Conservation (phyloP, 30 jellyfish, hydroid and myxozoan species). For the Hydractinia echinata region DNA sequence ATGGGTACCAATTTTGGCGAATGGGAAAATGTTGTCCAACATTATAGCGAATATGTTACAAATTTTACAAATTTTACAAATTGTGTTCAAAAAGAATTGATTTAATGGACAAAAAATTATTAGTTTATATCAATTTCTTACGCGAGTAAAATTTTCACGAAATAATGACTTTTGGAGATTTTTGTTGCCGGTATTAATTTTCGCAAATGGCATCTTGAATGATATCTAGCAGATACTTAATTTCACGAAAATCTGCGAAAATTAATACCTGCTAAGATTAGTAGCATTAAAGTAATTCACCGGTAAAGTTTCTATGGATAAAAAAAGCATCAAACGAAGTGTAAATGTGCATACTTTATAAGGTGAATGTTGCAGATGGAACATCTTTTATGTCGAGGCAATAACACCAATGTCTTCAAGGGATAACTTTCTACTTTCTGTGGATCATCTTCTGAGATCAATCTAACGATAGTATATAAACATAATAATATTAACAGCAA, state of each 20-base stretch:
- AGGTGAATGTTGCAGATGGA: conserved; percentile 58
- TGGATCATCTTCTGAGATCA: conserved; percentile 68
- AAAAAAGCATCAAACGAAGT: not conserved
- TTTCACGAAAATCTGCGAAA: not conserved
- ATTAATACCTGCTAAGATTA: not conserved
- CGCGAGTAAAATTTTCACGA: too few species aligned
- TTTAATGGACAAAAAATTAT: too few species aligned
- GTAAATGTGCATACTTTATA: conserved; percentile 42
- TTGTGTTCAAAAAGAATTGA: too few species aligned
- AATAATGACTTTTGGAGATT: too few species aligned
- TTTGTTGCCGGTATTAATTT: too few species aligned
- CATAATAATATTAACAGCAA: not conserved
- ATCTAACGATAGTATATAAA: conserved; percentile 9
- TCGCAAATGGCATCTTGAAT: too few species aligned
- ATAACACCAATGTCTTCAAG: conserved; percentile 16
- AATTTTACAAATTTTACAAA: too few species aligned
- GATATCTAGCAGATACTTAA: too few species aligned
- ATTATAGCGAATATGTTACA: too few species aligned
- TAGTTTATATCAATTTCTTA: too few species aligned
- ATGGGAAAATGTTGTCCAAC: too few species aligned
- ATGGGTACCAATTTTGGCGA: too few species aligned
- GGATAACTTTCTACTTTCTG: conserved; percentile 48
- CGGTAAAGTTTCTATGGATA: not conserved
- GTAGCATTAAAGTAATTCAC: not conserved
- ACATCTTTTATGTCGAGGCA: conserved; percentile 55